Conservation (phyloP, 64 coral and sea anemone species). For the Montipora sp. region DNA sequence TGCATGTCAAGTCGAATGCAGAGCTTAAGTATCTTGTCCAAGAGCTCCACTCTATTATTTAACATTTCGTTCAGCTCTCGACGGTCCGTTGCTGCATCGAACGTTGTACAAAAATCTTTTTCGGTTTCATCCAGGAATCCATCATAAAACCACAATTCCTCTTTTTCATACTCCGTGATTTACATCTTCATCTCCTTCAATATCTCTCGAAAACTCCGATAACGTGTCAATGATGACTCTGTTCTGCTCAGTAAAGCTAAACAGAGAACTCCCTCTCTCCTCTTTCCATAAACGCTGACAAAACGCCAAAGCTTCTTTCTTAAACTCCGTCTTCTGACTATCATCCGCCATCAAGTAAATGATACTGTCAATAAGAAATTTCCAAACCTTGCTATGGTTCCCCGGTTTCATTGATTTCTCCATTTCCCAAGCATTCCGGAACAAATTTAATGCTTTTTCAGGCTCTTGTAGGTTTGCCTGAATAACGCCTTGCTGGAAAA, state of each 20-base stretch:
- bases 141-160: not conserved
- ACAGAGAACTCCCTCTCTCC: not conserved
- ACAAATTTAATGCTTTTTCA: constrained; percentile 27
- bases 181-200: not conserved
- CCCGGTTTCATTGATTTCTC: constrained; percentile 10
- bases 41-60: not conserved
- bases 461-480: not conserved
- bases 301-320: not conserved
- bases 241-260: not conserved
- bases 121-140: not conserved
- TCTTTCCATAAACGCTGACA: constrained; percentile 20
- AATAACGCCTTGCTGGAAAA: constrained; percentile 27
- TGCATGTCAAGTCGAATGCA: not conserved
- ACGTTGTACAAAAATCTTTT: not conserved
- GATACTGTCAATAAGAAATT: not conserved
- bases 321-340: not conserved
- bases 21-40: not conserved
- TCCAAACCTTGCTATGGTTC: constrained; percentile 5
- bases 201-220: not conserved
- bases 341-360: not conserved
- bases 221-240: constrained; percentile 8
- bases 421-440: constrained; percentile 55
- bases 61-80: not conserved
- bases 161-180: not conserved
- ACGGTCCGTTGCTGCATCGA: not conserved